Evolutionary conservation across 2,797 vertebrate genomes (phyloP).

Genomic region (Lindbergichthys nudifrons): DNA sequence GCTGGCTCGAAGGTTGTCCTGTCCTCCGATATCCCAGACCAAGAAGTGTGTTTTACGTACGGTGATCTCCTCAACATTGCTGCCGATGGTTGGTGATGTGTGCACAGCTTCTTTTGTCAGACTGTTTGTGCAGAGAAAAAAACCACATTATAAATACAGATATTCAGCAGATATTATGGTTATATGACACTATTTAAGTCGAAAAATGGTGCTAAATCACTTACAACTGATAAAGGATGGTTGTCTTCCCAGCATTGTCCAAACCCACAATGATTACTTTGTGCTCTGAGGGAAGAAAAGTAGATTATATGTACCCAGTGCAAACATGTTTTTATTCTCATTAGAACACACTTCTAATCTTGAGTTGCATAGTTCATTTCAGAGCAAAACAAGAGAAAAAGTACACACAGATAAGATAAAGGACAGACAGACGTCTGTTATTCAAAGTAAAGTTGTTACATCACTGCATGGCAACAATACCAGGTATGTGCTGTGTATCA

Average conservation of each 20-base stretch:
- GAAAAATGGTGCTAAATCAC: constrained; percentile 40
- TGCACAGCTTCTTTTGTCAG: constrained; percentile 89
- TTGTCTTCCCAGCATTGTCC: constrained; percentile 91
- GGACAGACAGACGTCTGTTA: neutral
- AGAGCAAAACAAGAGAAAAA: neutral
- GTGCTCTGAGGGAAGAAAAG: constrained; percentile 82
- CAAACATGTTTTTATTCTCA: neutral
- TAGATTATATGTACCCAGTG: neutral
- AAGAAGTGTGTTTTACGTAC: constrained; percentile 89
- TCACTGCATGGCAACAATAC: neutral
- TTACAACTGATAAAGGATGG: constrained; percentile 91
- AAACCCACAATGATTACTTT: constrained; percentile 90
- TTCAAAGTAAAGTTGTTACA: neutral
- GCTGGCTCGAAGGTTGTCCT: constrained; percentile 86
- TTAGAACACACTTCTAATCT: neutral
- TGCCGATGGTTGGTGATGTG: constrained; percentile 89
- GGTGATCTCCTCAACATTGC: constrained; percentile 89
- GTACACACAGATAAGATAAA: constrained; percentile 55
- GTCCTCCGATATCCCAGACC: constrained; percentile 91
- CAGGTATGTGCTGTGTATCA: neutral
- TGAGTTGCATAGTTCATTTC: constrained; percentile 25
- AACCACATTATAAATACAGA: neutral
- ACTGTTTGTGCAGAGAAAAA: constrained; percentile 59
- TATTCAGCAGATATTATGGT: neutral
- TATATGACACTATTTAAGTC: too few species aligned